Conservation (phyloP, 2,797 vertebrate species). For the Melanotaenia trifasciata region DNA sequence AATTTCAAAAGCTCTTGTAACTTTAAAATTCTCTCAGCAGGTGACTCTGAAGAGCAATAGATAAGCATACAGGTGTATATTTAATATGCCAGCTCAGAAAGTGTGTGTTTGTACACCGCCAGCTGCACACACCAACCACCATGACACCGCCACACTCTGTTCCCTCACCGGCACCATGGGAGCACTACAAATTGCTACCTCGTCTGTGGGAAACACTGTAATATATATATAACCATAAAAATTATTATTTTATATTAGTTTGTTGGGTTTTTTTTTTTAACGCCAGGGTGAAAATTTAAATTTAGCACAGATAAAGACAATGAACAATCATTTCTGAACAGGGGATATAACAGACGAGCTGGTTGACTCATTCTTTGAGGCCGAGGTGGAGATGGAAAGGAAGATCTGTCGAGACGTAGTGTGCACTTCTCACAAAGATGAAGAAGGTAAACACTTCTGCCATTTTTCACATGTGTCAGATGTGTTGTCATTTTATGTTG, state of each 20-base stretch:
- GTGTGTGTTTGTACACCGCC: no score
- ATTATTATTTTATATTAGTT: neutral
- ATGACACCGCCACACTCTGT: no score
- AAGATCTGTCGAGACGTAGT: constrained; percentile 95
- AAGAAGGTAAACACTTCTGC: constrained; percentile 88
- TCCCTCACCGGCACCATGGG: no score
- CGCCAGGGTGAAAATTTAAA: neutral
- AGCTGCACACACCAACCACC: no score
- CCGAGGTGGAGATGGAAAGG: constrained; percentile 98
- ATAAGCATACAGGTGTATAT: no score
- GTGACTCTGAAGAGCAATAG: no score
- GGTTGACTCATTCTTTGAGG: constrained; percentile 96
- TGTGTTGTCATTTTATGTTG: neutral
- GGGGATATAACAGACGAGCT: constrained; percentile 93
- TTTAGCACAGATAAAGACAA: neutral
- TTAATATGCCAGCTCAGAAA: no score
- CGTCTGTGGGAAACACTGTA: no score
- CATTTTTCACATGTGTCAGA: neutral
- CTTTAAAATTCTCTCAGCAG: no score
- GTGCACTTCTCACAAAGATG: constrained; percentile 95
- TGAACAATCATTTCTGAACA: constrained; percentile 49
- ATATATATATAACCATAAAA: neutral
- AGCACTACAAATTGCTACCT: no score
- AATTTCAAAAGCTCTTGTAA: no score
- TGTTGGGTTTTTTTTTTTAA: neutral